These are phyloP conservation scores for Pherbina coryleti DNA, from an alignment of 2,888 invertebrate species.

Conservation along the genomic window DNA sequence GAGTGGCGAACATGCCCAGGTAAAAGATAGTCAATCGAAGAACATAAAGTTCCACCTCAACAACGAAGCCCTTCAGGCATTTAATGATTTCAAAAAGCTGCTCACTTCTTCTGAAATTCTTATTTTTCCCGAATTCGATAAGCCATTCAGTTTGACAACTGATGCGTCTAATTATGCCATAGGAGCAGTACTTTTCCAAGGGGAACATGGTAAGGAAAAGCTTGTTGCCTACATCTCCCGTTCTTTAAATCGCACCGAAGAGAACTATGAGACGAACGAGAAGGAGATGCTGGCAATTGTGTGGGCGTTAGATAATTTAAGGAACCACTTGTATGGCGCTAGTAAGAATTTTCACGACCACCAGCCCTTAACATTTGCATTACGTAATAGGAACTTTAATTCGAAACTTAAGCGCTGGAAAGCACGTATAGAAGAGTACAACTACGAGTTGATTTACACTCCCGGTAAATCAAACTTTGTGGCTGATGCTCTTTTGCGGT, in stretches of 20 bases:
- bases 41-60: not conserved
- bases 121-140: conserved; percentile 34
- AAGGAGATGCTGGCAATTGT: conserved; percentile 40
- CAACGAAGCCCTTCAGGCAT: too few species aligned
- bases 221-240: conserved; percentile 7
- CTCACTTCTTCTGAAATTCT: conserved; percentile 33
- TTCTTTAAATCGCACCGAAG: conserved; percentile 11
- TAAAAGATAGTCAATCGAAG: conserved; percentile 25
- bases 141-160: conserved; percentile 35
- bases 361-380: conserved; percentile 30
- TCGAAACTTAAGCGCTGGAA: too few species aligned
- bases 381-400: conserved; percentile 35
- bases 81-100: conserved; percentile 26
- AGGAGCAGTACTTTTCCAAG: conserved; percentile 17
- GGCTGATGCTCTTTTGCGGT: conserved; percentile 33
- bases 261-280: too few species aligned
- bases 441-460: conserved; percentile 33
- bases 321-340: too few species aligned
- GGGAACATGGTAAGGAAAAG: conserved; percentile 21
- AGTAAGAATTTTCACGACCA: conserved; percentile 16
- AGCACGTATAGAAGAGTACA: conserved; percentile 34
- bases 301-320: too few species aligned
- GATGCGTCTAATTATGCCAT: conserved; percentile 40
- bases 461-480: conserved; percentile 14
- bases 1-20: conserved; percentile 3